These are phyloP conservation scores for Seira ritae DNA, from an alignment of 2,888 invertebrate species.

Conservation along the genomic window DNA sequence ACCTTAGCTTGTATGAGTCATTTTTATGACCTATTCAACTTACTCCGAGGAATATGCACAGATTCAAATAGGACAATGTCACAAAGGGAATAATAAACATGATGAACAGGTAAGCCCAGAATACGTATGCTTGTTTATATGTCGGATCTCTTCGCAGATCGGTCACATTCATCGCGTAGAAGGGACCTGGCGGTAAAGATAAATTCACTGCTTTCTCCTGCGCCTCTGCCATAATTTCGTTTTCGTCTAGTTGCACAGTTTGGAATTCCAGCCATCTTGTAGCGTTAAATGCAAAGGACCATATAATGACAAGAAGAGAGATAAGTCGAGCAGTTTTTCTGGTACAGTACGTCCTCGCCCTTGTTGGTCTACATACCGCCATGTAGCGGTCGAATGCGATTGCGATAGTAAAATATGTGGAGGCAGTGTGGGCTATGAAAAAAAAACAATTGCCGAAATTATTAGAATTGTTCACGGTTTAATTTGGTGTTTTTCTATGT, in stretches of 20 bases:
- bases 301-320: conserved; percentile 35
- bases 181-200: not conserved
- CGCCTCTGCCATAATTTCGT: not conserved
- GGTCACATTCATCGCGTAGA: conserved; percentile 62
- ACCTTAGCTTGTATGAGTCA: conserved; percentile 27
- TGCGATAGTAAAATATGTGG: conserved; percentile 65
- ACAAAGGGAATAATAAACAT: conserved; percentile 70
- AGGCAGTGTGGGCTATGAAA: conserved; percentile 63
- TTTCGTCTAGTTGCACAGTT: conserved; percentile 13
- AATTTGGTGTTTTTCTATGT: too few relatives aligned
- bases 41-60: conserved; percentile 68
- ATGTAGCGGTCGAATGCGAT: conserved; percentile 66
- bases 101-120: conserved; percentile 66
- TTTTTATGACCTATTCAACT: conserved; percentile 51
- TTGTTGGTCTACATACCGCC: conserved; percentile 63
- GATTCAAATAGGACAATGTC: conserved; percentile 67
- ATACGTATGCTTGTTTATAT: conserved; percentile 68
- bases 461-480: not conserved
- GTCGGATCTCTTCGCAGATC: conserved; percentile 53
- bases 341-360: conserved; percentile 60
- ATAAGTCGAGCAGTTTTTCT: conserved; percentile 36
- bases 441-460: conserved; percentile 19
- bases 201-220: not conserved
- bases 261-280: conserved; percentile 68
- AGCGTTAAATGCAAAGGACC: conserved; percentile 60